Base-by-base conservation (phyloP, 2,888 invertebrate species). In the Drosophila nr. medialis region DNA sequence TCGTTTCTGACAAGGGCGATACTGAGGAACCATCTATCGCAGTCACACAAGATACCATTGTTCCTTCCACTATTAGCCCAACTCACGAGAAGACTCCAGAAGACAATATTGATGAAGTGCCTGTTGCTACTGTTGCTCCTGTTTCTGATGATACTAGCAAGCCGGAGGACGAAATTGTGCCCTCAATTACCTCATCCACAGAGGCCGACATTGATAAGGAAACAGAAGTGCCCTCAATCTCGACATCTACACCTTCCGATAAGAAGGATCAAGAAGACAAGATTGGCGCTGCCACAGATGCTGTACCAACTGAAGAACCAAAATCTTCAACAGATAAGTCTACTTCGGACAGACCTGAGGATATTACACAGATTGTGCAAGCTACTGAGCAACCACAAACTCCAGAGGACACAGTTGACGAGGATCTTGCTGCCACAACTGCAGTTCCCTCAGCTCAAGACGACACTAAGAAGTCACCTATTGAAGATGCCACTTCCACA, bases 91-190 rank as follows among this genome's bases (percentile, higher is more conserved):
- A 65, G 24, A 34, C 64, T 50, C 36, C 86, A 11, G 72, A 64
- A 15, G 72, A 74, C 21, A 53, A 56, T 38, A 38, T 66, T 38
- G 68, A 72, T 29, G 76, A 63, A 38, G 72, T 76, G n/a, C 24
- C 74, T 30, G 21, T 53, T 55, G 32, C 77, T 51, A 75, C 77
- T 56, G 50, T 62, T 42, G 68, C 71, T 56, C 63, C 83, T 34
- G 15, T 55, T 34, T 40, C 63, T 54, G 70, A 61, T 21, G 38
- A n/a, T 53, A 51, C 68, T 24, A 30, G 48, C 50, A 66, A 74
- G 40, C 65, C 78, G 6, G 50, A 64, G 32, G 79, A 72, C 30
- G 75, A 64, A n/a, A 7, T 40, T 8, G 24, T 21, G 30, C 18
- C 75, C 21, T 18, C 71, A 27, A 53, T 21, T 24, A 32, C 63